A percentile compares a stretch with the other conserved stretches of the same genome.
Evolutionary conservation across 2,113 vertebrate species (phyloP).

Genomic region (Hemibagrus wyckioides): DNA sequence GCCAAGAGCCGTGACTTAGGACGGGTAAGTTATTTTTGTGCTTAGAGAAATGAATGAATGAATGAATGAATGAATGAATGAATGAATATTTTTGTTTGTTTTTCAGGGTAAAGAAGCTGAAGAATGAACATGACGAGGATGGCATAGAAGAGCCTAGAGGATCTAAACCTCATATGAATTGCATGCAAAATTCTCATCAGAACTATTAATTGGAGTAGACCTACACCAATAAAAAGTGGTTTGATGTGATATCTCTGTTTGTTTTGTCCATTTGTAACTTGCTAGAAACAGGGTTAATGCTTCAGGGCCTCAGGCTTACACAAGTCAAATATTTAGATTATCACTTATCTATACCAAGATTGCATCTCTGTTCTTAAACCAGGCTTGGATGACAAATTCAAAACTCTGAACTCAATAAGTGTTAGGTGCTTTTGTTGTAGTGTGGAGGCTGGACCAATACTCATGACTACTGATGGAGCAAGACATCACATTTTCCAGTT

Average conservation of each 20-base stretch:
- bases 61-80: not conserved
- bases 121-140: constrained; percentile 47
- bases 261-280: not conserved
- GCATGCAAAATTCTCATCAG: constrained; percentile 53
- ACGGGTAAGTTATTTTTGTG: constrained; percentile 59
- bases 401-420: not conserved
- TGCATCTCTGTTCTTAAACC: not conserved
- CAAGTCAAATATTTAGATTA: not conserved
- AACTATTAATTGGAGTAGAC: constrained; percentile 40
- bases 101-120: constrained; percentile 67
- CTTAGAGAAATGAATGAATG: not conserved
- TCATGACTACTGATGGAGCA: not conserved
- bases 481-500: not conserved
- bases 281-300: not conserved
- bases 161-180: constrained; percentile 65
- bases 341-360: not conserved
- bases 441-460: not conserved
- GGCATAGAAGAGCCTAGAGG: constrained; percentile 1
- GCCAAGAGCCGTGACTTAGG: constrained; percentile 76
- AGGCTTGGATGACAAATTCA: not conserved
- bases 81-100: constrained; percentile 23
- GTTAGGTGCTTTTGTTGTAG: not conserved
- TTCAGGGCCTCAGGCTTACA: not conserved
- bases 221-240: constrained; percentile 60
- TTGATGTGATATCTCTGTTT: constrained; percentile 16